Percentiles rank a stretch among this genome's conserved stretches.
Evolutionary conservation across 2,113 vertebrate species (phyloP).

Genomic region (Rutilus rutilus): DNA sequence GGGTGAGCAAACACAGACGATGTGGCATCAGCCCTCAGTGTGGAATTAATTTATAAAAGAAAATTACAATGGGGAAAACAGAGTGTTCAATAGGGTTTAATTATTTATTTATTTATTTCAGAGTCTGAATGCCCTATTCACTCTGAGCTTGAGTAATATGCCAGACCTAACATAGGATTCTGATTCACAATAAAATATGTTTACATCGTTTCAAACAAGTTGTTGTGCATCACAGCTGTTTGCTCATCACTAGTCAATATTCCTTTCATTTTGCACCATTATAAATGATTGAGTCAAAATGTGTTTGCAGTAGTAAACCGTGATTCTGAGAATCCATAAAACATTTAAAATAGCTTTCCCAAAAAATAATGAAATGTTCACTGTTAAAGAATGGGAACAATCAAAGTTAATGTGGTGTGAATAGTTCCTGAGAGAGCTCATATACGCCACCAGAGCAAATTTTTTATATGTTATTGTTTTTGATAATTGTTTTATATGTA

Average conservation of each 20-base stretch:
- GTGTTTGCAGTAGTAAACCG: not conserved
- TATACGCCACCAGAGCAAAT: not conserved
- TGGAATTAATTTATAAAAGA: no score
- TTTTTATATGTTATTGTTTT: not conserved
- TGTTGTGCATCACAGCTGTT: not conserved
- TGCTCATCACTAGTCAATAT: not conserved
- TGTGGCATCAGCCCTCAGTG: not conserved
- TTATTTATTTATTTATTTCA: not conserved
- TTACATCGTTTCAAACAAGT: not conserved
- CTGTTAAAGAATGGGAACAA: conserved; percentile 6
- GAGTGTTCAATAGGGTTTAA: not conserved
- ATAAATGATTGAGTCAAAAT: conserved; percentile 3
- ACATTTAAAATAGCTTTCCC: not conserved
- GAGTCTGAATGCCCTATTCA: not conserved
- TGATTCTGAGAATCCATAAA: conserved; percentile 12
- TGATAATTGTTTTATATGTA: not conserved
- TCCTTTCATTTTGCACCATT: not conserved
- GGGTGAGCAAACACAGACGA: not conserved
- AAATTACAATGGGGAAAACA: not conserved
- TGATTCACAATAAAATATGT: not conserved
- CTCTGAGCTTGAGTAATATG: not conserved
- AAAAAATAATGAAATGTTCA: not conserved
- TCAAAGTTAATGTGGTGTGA: conserved; percentile 4
- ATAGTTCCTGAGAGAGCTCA: not conserved
- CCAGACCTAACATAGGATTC: not conserved